Evolutionary conservation across 2,888 invertebrate species (phyloP).

Genomic region (Pollenia angustigena): DNA sequence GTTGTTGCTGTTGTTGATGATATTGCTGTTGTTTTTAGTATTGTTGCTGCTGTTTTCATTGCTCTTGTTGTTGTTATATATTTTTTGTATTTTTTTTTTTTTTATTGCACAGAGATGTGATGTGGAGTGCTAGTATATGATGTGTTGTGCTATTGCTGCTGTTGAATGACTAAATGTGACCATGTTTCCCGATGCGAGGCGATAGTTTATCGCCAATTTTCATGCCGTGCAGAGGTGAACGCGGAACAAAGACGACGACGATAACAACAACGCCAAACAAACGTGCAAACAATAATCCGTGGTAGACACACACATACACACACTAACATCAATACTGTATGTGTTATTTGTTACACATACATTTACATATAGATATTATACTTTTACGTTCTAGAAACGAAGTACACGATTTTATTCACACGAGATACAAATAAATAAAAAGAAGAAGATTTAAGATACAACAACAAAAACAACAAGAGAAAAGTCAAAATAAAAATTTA

Average conservation of each 20-base stretch:
- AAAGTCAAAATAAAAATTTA: slow-evolving; percentile 71
- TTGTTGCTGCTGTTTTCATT: slow-evolving; percentile 44
- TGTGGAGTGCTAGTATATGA: slow-evolving; percentile 71
- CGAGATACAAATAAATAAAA: slow-evolving; percentile 67
- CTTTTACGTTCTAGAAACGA: slow-evolving; percentile 59
- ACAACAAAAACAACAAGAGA: slow-evolving; percentile 42
- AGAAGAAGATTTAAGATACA: slow-evolving; percentile 69
- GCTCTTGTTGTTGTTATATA: slow-evolving; percentile 43
- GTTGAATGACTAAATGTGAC: slow-evolving; percentile 77
- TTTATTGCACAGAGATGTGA: slow-evolving; percentile 55
- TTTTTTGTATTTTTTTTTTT: not conserved
- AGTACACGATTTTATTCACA: slow-evolving; percentile 71
- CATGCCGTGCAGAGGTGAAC: slow-evolving; percentile 84
- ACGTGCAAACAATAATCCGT: slow-evolving; percentile 62
- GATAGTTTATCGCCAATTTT: slow-evolving; percentile 85
- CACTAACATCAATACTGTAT: slow-evolving; percentile 29
- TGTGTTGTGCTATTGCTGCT: slow-evolving; percentile 71
- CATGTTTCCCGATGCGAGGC: slow-evolving; percentile 84
- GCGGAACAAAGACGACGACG: slow-evolving; percentile 81
- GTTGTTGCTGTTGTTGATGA: slow-evolving; percentile 63
- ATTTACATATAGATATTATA: slow-evolving; percentile 5
- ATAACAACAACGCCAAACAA: slow-evolving; percentile 47
- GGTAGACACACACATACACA: not conserved
- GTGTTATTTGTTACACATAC: slow-evolving; percentile 13
- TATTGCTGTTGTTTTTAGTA: slow-evolving; percentile 58